Evolutionary conservation across 2,888 invertebrate species (phyloP).

Genomic region (Sinhomidia bicolor): DNA sequence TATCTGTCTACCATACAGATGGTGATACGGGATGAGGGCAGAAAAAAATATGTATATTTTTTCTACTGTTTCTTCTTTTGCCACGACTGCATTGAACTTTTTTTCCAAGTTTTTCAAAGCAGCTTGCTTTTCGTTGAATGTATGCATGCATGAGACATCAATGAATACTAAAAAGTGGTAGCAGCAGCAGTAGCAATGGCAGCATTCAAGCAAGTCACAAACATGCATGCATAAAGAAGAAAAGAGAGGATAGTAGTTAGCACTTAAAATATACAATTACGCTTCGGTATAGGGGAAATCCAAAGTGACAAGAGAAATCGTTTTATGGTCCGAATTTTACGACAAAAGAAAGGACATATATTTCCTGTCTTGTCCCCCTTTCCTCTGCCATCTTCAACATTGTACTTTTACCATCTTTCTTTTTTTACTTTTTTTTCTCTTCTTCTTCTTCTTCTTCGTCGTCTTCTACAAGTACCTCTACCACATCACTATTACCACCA

Average conservation of each 20-base stretch:
- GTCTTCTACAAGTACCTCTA: constrained; percentile 16
- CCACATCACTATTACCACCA: constrained; percentile 53
- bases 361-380: constrained; percentile 66
- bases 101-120: not conserved
- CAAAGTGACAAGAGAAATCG: constrained; percentile 70
- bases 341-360: constrained; percentile 69
- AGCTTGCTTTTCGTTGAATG: not conserved
- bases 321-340: constrained; percentile 71
- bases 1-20: too few relatives aligned
- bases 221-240: not conserved
- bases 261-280: constrained; percentile 70
- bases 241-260: constrained; percentile 54
- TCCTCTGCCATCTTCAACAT: constrained; percentile 52
- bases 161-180: constrained; percentile 44
- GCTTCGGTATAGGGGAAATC: constrained; percentile 61
- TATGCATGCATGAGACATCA: constrained; percentile 4
- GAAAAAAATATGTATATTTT: not conserved
- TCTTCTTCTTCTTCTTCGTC: not conserved
- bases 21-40: not conserved
- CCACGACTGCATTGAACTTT: constrained; percentile 17
- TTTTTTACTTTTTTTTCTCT: not conserved
- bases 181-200: not conserved
- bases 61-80: constrained; percentile 3
- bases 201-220: not conserved
- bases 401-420: constrained; percentile 55